Evolutionary conservation across 1,140 invertebrate species (phyloP).

Genomic region (Caenorhabditis briggsae): DNA sequence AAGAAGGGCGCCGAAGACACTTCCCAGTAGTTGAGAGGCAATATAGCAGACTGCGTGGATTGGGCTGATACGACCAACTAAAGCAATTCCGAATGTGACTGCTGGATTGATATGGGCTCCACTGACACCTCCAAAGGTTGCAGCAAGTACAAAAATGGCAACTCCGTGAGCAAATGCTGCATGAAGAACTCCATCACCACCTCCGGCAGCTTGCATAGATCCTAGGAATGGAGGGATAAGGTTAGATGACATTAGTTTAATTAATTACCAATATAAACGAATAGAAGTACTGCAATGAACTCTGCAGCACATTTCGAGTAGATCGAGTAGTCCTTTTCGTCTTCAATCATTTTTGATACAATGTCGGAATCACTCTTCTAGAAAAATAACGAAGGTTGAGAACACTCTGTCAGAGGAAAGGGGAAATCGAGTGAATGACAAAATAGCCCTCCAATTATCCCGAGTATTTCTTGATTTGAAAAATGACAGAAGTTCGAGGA

Average conservation of each 20-base stretch:
- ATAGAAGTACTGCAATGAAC: constrained; percentile 28
- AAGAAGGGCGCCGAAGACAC: constrained; percentile 76
- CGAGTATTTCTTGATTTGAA: constrained; percentile 6
- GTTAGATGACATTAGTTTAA: too few species aligned
- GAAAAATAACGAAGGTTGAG: not conserved
- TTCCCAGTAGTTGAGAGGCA: constrained; percentile 77
- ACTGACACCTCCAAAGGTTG: constrained; percentile 76
- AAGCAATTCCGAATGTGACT: constrained; percentile 76
- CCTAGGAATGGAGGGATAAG: not conserved
- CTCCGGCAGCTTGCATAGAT: constrained; percentile 17
- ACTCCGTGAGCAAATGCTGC: constrained; percentile 76
- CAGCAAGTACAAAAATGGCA: constrained; percentile 75
- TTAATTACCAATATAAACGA: constrained; percentile 37
- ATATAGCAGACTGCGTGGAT: constrained; percentile 74
- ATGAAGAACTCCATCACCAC: constrained; percentile 59
- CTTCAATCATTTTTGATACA: constrained; percentile 41
- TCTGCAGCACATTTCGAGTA: constrained; percentile 39
- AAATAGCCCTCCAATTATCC: constrained; percentile 33
- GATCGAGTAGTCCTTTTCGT: constrained; percentile 38
- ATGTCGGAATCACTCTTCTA: constrained; percentile 19
- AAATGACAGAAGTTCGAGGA: not conserved
- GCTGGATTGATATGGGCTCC: constrained; percentile 79
- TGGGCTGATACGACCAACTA: constrained; percentile 73
- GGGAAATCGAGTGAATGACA: constrained; percentile 14
- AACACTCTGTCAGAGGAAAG: not conserved